Evolutionary conservation across 2,113 vertebrate genomes (phyloP).

Genomic region (Neotoma lepida): DNA sequence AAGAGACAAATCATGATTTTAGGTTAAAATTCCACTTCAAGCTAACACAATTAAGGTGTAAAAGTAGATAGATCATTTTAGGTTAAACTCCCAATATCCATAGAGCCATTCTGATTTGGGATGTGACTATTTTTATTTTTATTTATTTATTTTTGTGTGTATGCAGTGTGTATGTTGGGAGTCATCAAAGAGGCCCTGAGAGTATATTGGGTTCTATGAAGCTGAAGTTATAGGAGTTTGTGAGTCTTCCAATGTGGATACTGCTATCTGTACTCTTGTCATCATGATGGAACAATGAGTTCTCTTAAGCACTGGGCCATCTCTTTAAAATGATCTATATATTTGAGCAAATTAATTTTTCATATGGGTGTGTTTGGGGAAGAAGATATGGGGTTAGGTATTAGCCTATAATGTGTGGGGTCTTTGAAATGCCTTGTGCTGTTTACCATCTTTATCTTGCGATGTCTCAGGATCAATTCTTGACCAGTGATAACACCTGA

Average conservation of each 20-base stretch:
- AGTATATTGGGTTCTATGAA: too few species aligned
- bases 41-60: background rate
- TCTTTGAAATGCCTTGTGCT: background rate
- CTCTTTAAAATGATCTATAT: background rate
- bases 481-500: background rate
- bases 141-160: background rate
- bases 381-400: background rate
- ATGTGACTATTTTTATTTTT: background rate
- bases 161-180: too few species aligned
- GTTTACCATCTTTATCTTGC: background rate
- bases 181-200: background rate
- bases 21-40: conserved; percentile 8
- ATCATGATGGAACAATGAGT: background rate
- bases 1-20: conserved; percentile 13
- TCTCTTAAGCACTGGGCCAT: background rate
- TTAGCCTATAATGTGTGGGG: too few species aligned
- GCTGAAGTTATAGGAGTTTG: background rate
- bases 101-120: background rate
- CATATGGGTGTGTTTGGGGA: background rate
- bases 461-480: background rate
- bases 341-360: conserved; percentile 5
- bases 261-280: too few species aligned
- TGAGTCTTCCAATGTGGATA: too few species aligned
- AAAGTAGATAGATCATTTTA: background rate
- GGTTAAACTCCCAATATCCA: background rate